Evolutionary conservation across 2,888 invertebrate genomes (phyloP).

Genomic region (Stenodera caucasica): DNA sequence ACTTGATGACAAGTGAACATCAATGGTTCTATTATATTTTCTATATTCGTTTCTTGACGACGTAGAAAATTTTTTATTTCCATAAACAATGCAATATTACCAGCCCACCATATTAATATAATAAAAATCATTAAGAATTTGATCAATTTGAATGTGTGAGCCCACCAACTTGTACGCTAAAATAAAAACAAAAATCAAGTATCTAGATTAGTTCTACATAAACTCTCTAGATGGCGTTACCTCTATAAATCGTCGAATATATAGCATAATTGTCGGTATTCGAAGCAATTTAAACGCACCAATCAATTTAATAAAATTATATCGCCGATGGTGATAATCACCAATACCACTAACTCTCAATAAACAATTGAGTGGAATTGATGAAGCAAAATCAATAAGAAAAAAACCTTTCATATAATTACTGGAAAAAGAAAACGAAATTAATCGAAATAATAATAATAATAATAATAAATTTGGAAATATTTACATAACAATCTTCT

Average conservation of each 20-base stretch:
- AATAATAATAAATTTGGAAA: too few species aligned
- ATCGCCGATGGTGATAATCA: too few species aligned
- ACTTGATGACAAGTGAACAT: too few species aligned
- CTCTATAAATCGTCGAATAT: conserved; percentile 6
- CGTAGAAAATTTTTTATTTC: too few species aligned
- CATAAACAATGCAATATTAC: too few species aligned
- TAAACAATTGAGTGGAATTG: not conserved
- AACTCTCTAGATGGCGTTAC: not conserved
- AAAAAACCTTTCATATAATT: conserved; percentile 20
- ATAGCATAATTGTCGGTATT: not conserved
- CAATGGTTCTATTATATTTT: too few species aligned
- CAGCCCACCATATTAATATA: too few species aligned
- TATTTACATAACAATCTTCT: not conserved
- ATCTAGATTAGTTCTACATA: too few species aligned
- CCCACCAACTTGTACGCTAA: not conserved
- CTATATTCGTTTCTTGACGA: too few species aligned
- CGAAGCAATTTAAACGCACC: conserved; percentile 3
- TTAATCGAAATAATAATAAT: too few species aligned
- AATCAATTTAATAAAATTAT: not conserved
- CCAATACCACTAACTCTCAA: not conserved
- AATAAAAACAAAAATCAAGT: not conserved
- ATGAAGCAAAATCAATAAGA: conserved; percentile 14
- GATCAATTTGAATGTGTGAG: not conserved
- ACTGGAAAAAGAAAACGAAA: conserved; percentile 11
- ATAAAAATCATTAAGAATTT: too few species aligned